A percentile compares a stretch with the other conserved stretches of the same genome.
phyloP scores from a whole-genome alignment of 2,888 invertebrate species.

The Caenorhabditis uteleia region DNA sequence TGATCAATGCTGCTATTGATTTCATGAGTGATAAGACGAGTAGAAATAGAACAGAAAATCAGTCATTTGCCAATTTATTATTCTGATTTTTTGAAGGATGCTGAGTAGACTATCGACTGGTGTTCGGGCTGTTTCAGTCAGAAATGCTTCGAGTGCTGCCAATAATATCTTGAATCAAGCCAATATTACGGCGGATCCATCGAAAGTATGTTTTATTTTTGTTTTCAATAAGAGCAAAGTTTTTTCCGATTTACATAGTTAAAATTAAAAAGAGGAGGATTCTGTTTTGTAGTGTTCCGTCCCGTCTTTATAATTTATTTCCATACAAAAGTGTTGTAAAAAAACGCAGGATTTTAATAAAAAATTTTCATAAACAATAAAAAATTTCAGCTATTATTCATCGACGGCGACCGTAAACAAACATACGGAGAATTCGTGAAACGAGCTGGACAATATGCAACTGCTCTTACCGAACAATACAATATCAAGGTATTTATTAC shows the following conservation, averaged over 20 bases:
- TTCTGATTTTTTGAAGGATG: slow-evolving; percentile 14
- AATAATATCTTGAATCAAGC: slow-evolving; percentile 36
- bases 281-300: too few relatives aligned
- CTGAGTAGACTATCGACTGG: slow-evolving; percentile 20
- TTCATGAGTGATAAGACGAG: too few relatives aligned
- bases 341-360: not conserved
- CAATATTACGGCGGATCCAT: slow-evolving; percentile 27
- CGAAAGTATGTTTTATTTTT: slow-evolving; percentile 17
- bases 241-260: too few relatives aligned
- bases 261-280: too few relatives aligned
- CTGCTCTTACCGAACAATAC: slow-evolving; percentile 53
- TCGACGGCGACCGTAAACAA: slow-evolving; percentile 35
- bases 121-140: slow-evolving; percentile 6
- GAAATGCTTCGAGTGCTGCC: slow-evolving; percentile 24
- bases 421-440: slow-evolving; percentile 60
- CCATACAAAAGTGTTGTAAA: too few relatives aligned
- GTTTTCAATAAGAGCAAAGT: not conserved
- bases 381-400: slow-evolving; percentile 33
- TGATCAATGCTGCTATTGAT: too few relatives aligned
- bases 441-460: slow-evolving; percentile 57
- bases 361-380: not conserved
- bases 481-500: slow-evolving; percentile 43
- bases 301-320: too few relatives aligned
- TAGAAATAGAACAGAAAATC: too few relatives aligned
- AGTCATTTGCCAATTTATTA: too few relatives aligned